A percentile compares a stretch with the other conserved stretches of the same genome.
phyloP scores from a whole-genome alignment of 23 tunicate species.

The Styela clava region DNA sequence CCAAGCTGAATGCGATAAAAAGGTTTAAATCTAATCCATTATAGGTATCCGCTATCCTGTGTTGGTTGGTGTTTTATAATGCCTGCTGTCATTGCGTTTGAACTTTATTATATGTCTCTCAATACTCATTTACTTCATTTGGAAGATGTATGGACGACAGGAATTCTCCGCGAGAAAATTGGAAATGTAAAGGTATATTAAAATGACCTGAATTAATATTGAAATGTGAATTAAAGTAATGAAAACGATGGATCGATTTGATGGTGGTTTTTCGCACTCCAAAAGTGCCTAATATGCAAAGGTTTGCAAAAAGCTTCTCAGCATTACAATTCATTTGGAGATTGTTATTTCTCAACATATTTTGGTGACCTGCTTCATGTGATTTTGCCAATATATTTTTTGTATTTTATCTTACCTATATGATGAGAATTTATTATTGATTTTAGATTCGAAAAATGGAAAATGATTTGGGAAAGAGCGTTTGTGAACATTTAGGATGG shows the following conservation, averaged over 20 bases:
- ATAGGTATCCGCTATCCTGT: conserved; percentile 84
- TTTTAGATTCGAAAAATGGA: conserved; percentile 32
- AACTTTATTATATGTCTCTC: conserved; percentile 62
- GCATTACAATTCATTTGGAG: too few species aligned
- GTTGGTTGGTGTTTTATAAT: conserved; percentile 95
- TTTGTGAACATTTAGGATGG: conserved; percentile 88
- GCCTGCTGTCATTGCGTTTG: conserved; percentile 49
- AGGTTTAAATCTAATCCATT: too few species aligned
- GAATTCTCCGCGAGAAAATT: conserved; percentile 69
- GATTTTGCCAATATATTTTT: too few species aligned
- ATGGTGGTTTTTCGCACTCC: neutral
- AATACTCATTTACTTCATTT: conserved; percentile 69
- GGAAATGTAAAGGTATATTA: conserved; percentile 32
- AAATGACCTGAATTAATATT: too few species aligned
- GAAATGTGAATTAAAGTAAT: too few species aligned
- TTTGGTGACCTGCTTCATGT: too few species aligned
- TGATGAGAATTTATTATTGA: too few species aligned
- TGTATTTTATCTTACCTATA: too few species aligned
- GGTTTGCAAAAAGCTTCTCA: too few species aligned
- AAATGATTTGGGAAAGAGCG: conserved; percentile 33
- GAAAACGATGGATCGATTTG: too few species aligned
- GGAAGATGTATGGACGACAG: conserved; percentile 91
- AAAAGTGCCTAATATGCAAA: neutral
- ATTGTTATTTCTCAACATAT: too few species aligned
- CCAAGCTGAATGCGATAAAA: too few species aligned